These are phyloP conservation scores for Drosophila guanche DNA, from an alignment of 1,140 invertebrate species.

Conservation along the genomic window DNA sequence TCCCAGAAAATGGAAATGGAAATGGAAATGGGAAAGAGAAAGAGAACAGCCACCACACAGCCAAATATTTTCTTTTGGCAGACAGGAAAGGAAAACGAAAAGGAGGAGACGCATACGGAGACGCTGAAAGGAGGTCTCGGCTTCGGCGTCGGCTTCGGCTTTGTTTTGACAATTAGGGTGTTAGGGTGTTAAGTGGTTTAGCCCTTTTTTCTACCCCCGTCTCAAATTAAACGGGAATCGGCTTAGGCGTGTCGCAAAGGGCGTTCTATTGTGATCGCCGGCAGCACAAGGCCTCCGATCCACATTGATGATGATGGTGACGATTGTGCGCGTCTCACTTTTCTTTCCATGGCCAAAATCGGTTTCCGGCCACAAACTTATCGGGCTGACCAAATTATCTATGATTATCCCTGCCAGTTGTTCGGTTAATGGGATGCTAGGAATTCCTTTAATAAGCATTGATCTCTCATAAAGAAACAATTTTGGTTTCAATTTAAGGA, in stretches of 20 bases:
- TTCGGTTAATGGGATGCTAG: too few relatives aligned
- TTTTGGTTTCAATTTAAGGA: too few relatives aligned
- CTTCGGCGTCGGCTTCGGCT: conserved; percentile 52
- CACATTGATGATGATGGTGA: conserved; percentile 20
- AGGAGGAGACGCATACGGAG: conserved; percentile 1
- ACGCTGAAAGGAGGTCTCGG: conserved; percentile 2
- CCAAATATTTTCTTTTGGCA: conserved; percentile 49
- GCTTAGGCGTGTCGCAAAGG: conserved; percentile 68
- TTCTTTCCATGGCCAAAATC: conserved; percentile 37
- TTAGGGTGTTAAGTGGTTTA: conserved; percentile 83
- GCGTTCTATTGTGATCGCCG: conserved; percentile 69
- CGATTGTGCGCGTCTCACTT: conserved; percentile 22
- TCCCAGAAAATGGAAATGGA: conserved; percentile 43
- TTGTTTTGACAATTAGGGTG: conserved; percentile 83
- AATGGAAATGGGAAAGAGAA: not conserved
- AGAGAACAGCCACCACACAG: not conserved
- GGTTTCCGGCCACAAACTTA: conserved; percentile 34
- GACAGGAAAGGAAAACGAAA: not conserved
- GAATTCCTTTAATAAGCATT: too few relatives aligned
- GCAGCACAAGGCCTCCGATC: conserved; percentile 12
- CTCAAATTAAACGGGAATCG: conserved; percentile 78
- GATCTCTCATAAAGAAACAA: too few relatives aligned
- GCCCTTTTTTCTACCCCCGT: conserved; percentile 60
- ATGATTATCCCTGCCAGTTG: too few relatives aligned
- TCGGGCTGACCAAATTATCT: too few relatives aligned